These are phyloP conservation scores for Nephrotoma appendiculata DNA, from an alignment of 2,888 invertebrate species.

Conservation along the genomic window DNA sequence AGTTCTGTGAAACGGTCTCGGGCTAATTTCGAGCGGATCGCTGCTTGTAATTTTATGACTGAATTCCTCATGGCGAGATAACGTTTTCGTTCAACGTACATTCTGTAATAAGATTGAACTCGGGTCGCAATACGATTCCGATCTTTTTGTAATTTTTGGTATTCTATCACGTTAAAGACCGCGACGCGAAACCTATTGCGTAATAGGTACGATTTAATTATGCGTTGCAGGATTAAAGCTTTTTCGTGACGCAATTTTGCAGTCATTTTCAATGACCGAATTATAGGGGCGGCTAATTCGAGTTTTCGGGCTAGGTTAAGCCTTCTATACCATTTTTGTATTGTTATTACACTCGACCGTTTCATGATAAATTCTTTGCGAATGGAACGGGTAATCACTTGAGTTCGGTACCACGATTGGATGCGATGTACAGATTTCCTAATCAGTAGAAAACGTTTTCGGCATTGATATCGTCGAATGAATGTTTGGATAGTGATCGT, in stretches of 20 bases:
- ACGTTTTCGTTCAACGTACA: slow-evolving; percentile 20
- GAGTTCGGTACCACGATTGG: slow-evolving; percentile 38
- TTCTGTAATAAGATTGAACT: slow-evolving; percentile 25
- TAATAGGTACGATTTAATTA: slow-evolving; percentile 20
- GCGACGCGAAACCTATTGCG: slow-evolving; percentile 32
- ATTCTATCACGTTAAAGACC: slow-evolving; percentile 13
- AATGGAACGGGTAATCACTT: slow-evolving; percentile 27
- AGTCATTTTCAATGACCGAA: slow-evolving; percentile 13
- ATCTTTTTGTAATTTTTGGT: slow-evolving; percentile 12
- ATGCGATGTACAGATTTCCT: slow-evolving; percentile 29
- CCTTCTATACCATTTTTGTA: slow-evolving; percentile 38
- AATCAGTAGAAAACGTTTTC: slow-evolving; percentile 26
- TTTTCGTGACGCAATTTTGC: slow-evolving; percentile 18
- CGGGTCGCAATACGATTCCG: slow-evolving; percentile 17
- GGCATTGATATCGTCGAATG: slow-evolving; percentile 33
- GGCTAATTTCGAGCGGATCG: slow-evolving; percentile 23
- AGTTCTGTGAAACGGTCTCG: slow-evolving; percentile 18
- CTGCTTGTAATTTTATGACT: slow-evolving; percentile 28
- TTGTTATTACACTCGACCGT: slow-evolving; percentile 28
- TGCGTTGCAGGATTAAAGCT: slow-evolving; percentile 15
- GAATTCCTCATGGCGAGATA: slow-evolving; percentile 20
- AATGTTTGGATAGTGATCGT: slow-evolving; percentile 35
- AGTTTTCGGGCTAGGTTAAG: slow-evolving; percentile 21
- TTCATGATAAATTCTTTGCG: slow-evolving; percentile 29
- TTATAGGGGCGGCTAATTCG: slow-evolving; percentile 17